These are phyloP conservation scores for Teleogryllus occipitalis DNA, from an alignment of 1,140 invertebrate species.

Conservation along the genomic window DNA sequence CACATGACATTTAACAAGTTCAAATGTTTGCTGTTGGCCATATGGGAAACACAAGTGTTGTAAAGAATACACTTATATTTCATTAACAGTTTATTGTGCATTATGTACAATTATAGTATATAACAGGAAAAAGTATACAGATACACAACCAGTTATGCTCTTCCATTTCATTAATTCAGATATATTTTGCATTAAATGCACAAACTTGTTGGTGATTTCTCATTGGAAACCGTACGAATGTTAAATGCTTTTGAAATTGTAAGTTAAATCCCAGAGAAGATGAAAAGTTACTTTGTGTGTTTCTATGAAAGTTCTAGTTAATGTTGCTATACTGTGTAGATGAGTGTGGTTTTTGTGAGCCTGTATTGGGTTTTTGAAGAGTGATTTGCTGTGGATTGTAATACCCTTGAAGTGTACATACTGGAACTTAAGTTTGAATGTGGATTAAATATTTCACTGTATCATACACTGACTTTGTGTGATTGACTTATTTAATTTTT, in stretches of 20 bases:
- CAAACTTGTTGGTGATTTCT: neutral
- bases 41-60: neutral
- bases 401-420: neutral
- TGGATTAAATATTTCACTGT: conserved; percentile 5
- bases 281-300: neutral
- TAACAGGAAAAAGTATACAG: neutral
- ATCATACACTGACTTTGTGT: neutral
- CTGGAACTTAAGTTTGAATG: neutral
- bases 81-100: neutral
- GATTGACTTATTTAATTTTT: neutral
- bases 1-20: too few species aligned
- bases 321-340: neutral
- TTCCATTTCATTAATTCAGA: too few species aligned
- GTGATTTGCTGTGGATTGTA: neutral
- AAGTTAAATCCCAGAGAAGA: neutral
- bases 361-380: neutral
- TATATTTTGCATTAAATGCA: neutral
- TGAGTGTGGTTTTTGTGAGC: conserved; percentile 3
- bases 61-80: neutral
- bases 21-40: too few species aligned
- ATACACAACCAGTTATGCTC: too few species aligned
- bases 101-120: neutral
- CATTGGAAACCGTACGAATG: neutral
- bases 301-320: conserved; percentile 5
- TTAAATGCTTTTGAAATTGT: neutral